Evolutionary conservation across 2,113 vertebrate genomes (phyloP).

Genomic region (Calidris pygmaea): DNA sequence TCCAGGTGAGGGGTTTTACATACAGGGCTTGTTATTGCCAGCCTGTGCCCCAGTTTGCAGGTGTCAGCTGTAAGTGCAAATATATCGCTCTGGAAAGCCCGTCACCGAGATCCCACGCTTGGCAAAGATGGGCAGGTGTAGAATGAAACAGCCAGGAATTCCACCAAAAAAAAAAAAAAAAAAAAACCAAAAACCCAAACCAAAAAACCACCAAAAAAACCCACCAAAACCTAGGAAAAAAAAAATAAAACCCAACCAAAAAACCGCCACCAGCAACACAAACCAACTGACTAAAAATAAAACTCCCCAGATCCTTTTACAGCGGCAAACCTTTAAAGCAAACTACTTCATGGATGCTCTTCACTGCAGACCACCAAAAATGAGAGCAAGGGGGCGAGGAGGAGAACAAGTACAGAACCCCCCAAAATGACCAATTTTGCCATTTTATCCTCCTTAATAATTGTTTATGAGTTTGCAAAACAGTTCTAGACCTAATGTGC

Average conservation of each 20-base stretch:
- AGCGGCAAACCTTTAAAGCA: background rate
- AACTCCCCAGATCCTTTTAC: background rate
- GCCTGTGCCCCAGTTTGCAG: background rate
- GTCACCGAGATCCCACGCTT: background rate
- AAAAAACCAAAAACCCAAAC: background rate
- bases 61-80: background rate
- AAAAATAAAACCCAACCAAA: too few species aligned
- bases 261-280: background rate
- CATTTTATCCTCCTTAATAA: conserved; percentile 20
- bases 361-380: background rate
- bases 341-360: background rate
- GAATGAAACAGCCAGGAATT: background rate
- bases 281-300: background rate
- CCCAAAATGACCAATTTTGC: background rate
- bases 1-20: background rate
- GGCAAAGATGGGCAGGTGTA: background rate
- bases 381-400: background rate
- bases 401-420: background rate
- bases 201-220: background rate
- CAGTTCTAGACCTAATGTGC: background rate
- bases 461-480: conserved; percentile 2
- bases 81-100: background rate
- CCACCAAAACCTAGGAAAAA: too few species aligned
- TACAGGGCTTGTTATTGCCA: background rate
- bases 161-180: background rate